Conservation (phyloP, 2,797 vertebrate species). For the Anomalospiza imberbis region DNA sequence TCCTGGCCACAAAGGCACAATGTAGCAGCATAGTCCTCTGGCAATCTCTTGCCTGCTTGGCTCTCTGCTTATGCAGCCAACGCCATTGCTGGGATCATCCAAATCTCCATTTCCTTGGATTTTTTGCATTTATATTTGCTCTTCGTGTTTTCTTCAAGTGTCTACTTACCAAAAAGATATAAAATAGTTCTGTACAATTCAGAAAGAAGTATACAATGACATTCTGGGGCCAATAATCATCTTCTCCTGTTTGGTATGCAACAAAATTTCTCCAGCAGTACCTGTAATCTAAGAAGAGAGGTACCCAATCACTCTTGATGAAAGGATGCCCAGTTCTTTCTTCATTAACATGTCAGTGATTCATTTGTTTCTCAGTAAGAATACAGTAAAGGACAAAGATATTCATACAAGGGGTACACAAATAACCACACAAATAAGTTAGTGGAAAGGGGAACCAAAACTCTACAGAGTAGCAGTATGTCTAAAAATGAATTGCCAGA, state of each 20-base stretch:
- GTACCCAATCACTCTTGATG: background rate
- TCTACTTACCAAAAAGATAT: slow-evolving; percentile 57
- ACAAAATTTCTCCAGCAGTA: slow-evolving; percentile 64
- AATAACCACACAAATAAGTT: background rate
- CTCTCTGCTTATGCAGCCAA: background rate
- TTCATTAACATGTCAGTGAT: background rate
- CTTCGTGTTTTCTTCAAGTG: background rate
- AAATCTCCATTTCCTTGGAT: background rate
- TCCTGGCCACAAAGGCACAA: background rate
- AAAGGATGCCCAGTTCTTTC: background rate
- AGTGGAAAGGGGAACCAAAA: slow-evolving; percentile 42
- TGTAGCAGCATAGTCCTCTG: background rate
- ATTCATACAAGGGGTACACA: background rate
- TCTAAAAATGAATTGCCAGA: background rate
- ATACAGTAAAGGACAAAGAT: background rate
- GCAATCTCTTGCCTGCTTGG: background rate
- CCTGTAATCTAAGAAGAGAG: slow-evolving; percentile 55
- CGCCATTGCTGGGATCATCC: background rate
- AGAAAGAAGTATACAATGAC: background rate
- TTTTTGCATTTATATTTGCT: background rate
- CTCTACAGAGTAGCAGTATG: background rate
- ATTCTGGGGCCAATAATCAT: background rate
- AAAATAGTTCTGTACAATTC: slow-evolving; percentile 25
- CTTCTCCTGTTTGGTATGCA: background rate
- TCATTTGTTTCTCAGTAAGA: background rate